Conservation (phyloP, 1,140 invertebrate genomes). For the Apis dorsata region DNA sequence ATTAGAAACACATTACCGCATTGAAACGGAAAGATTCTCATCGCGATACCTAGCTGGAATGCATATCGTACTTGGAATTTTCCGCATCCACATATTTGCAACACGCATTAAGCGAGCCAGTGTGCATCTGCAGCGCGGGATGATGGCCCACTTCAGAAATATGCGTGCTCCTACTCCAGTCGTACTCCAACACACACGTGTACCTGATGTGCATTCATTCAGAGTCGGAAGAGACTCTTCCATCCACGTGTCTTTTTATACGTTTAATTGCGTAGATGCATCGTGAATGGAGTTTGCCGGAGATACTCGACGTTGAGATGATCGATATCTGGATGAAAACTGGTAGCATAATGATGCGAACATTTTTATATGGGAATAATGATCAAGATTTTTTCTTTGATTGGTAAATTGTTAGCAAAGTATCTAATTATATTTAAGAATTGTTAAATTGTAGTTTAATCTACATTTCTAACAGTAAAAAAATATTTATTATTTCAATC, state of each 20-base stretch:
- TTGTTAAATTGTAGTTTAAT: no score
- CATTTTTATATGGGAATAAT: neutral
- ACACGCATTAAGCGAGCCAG: neutral
- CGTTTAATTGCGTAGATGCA: conserved; percentile 60
- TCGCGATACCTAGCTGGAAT: conserved; percentile 6
- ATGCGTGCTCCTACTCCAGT: conserved; percentile 45
- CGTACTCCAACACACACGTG: conserved; percentile 1
- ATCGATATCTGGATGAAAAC: conserved; percentile 13
- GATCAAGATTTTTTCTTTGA: neutral
- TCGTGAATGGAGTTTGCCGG: conserved; percentile 27
- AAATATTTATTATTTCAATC: no score
- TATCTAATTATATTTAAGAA: no score
- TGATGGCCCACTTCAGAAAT: conserved; percentile 47
- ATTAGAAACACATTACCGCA: conserved; percentile 10
- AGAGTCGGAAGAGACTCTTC: conserved; percentile 40
- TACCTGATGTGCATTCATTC: conserved; percentile 29
- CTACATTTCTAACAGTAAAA: no score
- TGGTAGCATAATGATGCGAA: neutral
- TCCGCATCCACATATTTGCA: conserved; percentile 21
- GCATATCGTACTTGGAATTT: conserved; percentile 18
- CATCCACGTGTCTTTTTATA: conserved; percentile 35
- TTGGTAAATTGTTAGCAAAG: no score
- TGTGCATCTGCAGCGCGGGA: conserved; percentile 21
- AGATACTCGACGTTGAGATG: conserved; percentile 17
- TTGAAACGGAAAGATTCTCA: conserved; percentile 29